Conservation (phyloP, 35 echinoderm and acorn worm genomes). For the Heliocidaris erythrogramma region DNA sequence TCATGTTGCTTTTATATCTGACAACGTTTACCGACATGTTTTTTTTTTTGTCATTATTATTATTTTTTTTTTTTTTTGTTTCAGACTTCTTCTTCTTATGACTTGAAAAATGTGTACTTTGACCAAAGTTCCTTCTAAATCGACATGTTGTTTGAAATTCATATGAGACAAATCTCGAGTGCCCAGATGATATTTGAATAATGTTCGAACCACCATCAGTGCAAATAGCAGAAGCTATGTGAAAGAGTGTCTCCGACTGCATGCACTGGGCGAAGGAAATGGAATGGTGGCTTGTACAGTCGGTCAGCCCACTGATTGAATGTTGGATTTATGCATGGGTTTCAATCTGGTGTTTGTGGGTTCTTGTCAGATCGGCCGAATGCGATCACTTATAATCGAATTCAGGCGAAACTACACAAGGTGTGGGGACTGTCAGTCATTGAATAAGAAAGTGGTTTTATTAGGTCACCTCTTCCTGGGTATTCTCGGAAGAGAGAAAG, state of each 20-base stretch:
- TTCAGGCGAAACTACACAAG: slow-evolving; percentile 9
- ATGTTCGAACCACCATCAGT: background rate
- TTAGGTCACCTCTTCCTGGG: background rate
- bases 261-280: background rate
- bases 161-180: background rate
- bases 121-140: background rate
- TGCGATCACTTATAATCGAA: slow-evolving; percentile 12
- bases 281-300: background rate
- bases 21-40: background rate
- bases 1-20: background rate
- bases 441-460: slow-evolving; percentile 39
- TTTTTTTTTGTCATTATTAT: background rate
- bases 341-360: background rate
- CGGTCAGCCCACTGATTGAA: background rate
- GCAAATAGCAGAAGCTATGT: background rate
- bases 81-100: no score
- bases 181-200: background rate
- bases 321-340: background rate
- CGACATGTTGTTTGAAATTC: background rate
- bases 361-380: background rate
- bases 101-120: background rate
- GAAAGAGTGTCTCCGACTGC: background rate
- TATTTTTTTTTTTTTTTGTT: background rate
- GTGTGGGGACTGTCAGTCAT: slow-evolving; percentile 2
- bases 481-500: background rate